phyloP scores from a whole-genome alignment of 2,797 vertebrate genomes.

The Thalassophryne amazonica region DNA sequence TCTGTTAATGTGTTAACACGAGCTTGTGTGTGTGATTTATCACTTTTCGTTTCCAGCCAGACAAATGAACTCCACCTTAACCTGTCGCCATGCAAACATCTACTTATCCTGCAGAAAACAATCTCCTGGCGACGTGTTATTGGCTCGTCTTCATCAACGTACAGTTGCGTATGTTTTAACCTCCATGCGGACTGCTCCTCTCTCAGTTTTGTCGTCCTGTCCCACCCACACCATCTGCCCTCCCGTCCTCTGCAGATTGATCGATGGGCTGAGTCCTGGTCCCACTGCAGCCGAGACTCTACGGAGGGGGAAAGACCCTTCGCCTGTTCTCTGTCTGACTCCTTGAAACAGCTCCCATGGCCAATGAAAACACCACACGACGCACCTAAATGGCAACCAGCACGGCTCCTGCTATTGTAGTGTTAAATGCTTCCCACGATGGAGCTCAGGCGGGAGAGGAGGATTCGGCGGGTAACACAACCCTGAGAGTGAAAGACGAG shows the following conservation, averaged over 20 bases:
- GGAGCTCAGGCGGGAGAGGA: conserved; percentile 35
- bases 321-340: conserved; percentile 58
- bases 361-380: conserved; percentile 74
- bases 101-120: conserved; percentile 28
- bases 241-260: conserved; percentile 61
- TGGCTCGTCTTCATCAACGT: conserved; percentile 22
- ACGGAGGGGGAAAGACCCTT: conserved; percentile 53
- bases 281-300: conserved; percentile 43
- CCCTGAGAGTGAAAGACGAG: conserved; percentile 25
- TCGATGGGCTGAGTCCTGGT: conserved; percentile 61
- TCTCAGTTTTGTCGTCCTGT: conserved; percentile 45
- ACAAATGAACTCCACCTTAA: conserved; percentile 47
- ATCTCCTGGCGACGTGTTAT: conserved; percentile 49
- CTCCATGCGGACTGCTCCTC: conserved; percentile 38
- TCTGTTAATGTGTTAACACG: conserved; percentile 28
- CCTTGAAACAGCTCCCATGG: conserved; percentile 58
- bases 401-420: conserved; percentile 57
- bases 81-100: conserved; percentile 34
- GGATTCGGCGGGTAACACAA: conserved; percentile 33
- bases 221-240: conserved; percentile 67
- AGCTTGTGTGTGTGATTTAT: conserved; percentile 37
- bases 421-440: conserved; percentile 73
- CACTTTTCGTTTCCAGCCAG: conserved; percentile 28
- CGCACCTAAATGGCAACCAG: conserved; percentile 59
- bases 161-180: too few relatives aligned